A percentile compares a stretch with the other conserved stretches of the same genome.
Conservation (phyloP, 1,140 invertebrate genomes). For the Bemisia tabaci region DNA sequence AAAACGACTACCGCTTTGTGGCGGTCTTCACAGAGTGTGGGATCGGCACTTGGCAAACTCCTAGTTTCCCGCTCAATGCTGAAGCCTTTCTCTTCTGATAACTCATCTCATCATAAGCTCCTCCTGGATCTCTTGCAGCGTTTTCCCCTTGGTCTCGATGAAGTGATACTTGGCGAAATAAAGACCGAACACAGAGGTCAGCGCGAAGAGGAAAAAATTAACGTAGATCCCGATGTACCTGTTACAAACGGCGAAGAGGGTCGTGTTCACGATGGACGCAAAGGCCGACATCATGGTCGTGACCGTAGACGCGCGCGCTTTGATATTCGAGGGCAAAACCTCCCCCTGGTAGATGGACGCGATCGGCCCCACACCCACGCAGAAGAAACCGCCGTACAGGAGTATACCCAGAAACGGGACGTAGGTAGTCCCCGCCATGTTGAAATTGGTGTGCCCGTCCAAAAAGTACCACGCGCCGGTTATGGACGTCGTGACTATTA, state of each 20-base stretch:
- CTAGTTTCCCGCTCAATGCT: no score
- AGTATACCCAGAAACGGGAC: no score
- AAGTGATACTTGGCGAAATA: constrained; percentile 50
- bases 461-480: constrained; percentile 12
- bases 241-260: constrained; percentile 33
- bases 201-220: constrained; percentile 52
- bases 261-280: constrained; percentile 27
- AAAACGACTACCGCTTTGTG: no score
- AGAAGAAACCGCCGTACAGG: no score
- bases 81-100: neutral
- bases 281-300: constrained; percentile 31
- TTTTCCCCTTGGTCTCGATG: constrained; percentile 71
- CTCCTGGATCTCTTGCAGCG: constrained; percentile 44
- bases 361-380: no score
- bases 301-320: constrained; percentile 31
- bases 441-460: constrained; percentile 12
- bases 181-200: constrained; percentile 44
- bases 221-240: constrained; percentile 36
- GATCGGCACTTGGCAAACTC: no score
- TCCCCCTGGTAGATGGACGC: constrained; percentile 20
- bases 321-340: constrained; percentile 29
- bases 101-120: constrained; percentile 20
- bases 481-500: no score
- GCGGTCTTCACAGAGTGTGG: no score
- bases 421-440: no score